phyloP scores from a whole-genome alignment of 2,113 vertebrate species.

The Pampusana beccarii region DNA sequence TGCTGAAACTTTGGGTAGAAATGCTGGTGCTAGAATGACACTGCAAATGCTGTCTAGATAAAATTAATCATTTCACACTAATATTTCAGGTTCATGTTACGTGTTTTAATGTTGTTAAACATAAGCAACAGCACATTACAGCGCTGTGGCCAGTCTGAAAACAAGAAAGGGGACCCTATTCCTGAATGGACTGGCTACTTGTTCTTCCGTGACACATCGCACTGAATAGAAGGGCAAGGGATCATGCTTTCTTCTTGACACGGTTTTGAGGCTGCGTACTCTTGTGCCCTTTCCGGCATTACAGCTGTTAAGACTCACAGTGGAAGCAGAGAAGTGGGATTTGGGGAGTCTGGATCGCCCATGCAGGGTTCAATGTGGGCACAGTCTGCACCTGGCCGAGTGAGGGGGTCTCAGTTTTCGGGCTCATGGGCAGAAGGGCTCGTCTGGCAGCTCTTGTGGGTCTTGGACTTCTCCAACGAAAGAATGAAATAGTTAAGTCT shows the following conservation, averaged over 20 bases:
- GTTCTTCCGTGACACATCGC: neutral
- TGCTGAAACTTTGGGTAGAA: slow-evolving; percentile 16
- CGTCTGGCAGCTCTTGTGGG: neutral
- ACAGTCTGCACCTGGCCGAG: accelerated
- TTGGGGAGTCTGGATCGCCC: neutral
- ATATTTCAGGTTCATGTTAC: neutral
- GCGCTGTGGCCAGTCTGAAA: neutral
- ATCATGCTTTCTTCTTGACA: neutral
- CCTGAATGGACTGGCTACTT: neutral
- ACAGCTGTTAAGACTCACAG: neutral
- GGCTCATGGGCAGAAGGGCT: accelerated
- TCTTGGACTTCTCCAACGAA: neutral
- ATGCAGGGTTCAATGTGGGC: neutral
- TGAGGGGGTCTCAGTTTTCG: accelerated
- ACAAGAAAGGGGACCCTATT: neutral
- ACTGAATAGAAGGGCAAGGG: neutral
- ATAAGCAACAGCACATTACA: neutral
- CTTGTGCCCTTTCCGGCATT: accelerated
- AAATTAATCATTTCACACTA: neutral
- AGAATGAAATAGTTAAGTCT: neutral
- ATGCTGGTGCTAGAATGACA: neutral
- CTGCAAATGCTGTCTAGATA: neutral
- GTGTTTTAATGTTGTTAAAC: neutral
- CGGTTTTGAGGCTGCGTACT: accelerated
- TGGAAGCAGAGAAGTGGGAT: neutral